Base-by-base conservation (phyloP, 2,797 vertebrate species). In the Syngnathus rostellatus region DNA sequence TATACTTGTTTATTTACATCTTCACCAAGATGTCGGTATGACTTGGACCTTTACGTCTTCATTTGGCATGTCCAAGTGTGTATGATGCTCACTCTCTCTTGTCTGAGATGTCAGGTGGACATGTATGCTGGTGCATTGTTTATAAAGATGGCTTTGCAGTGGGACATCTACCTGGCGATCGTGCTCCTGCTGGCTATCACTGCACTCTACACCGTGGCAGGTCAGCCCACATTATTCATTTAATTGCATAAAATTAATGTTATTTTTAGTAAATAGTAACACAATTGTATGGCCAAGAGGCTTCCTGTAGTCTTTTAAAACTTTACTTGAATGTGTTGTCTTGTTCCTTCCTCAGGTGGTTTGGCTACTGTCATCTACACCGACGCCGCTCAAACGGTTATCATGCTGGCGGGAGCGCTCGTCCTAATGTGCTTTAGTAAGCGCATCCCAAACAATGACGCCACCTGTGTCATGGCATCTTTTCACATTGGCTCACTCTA, bases 321-420 rank as follows among this genome's bases (percentile, higher is more conserved):
- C 14, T 17, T 48, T 14, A 25, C 23, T 23, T 45, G 41, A 14
- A 23, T 19, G 60, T 70, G 21, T 37, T 5, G 14, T 21, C 17
- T 7, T 66, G 16, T 46, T 17, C 79, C 51, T 0, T 17, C 79
- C 51, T 0, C 74, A 99, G 97, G 97, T 72, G 97, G 97, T 65
- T 91, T 99, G 81, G 97, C 96, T 5, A 95, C 97, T 0, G 97
- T 99, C 19, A 99, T 99, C 75, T 99, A 99, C 88, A 99, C 97
- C 0, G 97, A 99, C 0, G 93, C 97, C 0, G 89, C 92, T 68
- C 97, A 99, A 80, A 99, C 95, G 0, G 66, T 85, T 21, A 93
- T 99, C 85, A 99, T 99, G 97, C 88, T 99, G 39, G 25, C 76
- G 0, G 97, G 97, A 38, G 94, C 95, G 0, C 65, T 99, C 51